Evolutionary conservation across 2,797 vertebrate genomes (phyloP), one percentile per base, ranked within the genome.

Genomic region (Ara ararauna): DNA sequence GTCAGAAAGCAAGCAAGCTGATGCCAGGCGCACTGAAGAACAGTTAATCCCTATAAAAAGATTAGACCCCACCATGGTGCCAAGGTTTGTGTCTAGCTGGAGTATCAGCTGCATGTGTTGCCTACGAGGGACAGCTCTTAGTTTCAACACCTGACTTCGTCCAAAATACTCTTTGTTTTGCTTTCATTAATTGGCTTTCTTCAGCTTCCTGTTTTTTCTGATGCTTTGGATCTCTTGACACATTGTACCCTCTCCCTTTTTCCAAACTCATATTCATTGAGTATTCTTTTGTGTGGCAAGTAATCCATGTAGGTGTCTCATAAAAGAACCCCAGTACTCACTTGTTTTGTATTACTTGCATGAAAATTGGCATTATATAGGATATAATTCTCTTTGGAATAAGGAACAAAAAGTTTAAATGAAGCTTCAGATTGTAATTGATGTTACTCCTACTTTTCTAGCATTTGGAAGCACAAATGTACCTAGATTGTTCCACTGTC

Each of bases 31-130:
- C 78, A 75, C 47, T 73, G 71, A 94, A 96, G 89, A 86, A 86
- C 89, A 91, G 65, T 36, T 97, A 96, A 96, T 96, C 75, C 70
- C 78, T 76, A 74, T 94, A 95, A 96, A 97, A 96, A 91, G 95
- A 97, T 97, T 95, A 96, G 89, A 87, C 42, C n/a, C 38, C 26
- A 86, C 61, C 79, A 58, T 72, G 50, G 83, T 84, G 82, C 76
- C 94, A 91, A 92, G 70, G 88, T 68, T 89, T 95, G 40, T 71
- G 74, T 80, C 64, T 94, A 94, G 91, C 62, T 79, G 87, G 90
- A 96, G 97, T 95, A 96, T 88, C 82, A 93, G 21, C 42, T 65
- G 86, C 65, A 73, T 80, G 34, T 87, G 87, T 21, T 93, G 71
- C 65, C 92, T 89, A 48, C 56, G 78, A 95, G 89, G 56, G 93